Evolutionary conservation across 2,888 invertebrate genomes (phyloP), one percentile per base, ranked within the genome.

Genomic region (Stenodera caucasica): DNA sequence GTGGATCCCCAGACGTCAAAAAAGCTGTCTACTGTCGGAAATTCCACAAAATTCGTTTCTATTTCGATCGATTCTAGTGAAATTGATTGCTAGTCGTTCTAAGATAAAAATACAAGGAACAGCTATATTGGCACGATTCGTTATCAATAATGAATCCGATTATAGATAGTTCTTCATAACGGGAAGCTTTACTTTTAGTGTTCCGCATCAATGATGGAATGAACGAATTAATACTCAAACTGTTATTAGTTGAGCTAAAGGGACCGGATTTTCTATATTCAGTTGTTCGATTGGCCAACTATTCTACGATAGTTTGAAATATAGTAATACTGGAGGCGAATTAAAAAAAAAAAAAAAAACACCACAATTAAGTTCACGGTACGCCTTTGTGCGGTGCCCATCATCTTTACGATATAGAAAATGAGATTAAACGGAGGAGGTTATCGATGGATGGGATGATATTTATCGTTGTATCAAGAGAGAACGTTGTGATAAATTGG

Each of bases 401-500:
- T 40, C 11, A 18, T 9, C 40, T 18, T 18, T 2, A 40, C 4
- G 9, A 37, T 40, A 40, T n/a, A 37, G 15, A 40, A 3, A 45
- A 23, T 23, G 23, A 45, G 45, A 21, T 45, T 45, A 45, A 45
- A 45, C 9, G 23, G 23, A 5, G 23, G 23, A 45, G 23, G 23
- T 12, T n/a, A 45, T 45, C 45, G 45, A 45, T 45, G 45, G 23
- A 45, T 45, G 5, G 45, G n/a, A 12, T 45, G 12, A 45, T 23
- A 45, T 45, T 45, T 45, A 45, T 45, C 45, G 23, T 23, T 45
- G 45, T 23, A 45, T 45, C 45, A 45, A n/a, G 4, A 45, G 4
- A 45, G 40, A 45, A 23, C 12, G 2, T 45, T 45, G 45, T 45
- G 45, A 45, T 45, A 45, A 45, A 45, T 45, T 45, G 45, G 23